These are phyloP conservation scores for Diachasmimorpha longicaudata DNA, from an alignment of 1,140 invertebrate genomes.

Conservation along the genomic window DNA sequence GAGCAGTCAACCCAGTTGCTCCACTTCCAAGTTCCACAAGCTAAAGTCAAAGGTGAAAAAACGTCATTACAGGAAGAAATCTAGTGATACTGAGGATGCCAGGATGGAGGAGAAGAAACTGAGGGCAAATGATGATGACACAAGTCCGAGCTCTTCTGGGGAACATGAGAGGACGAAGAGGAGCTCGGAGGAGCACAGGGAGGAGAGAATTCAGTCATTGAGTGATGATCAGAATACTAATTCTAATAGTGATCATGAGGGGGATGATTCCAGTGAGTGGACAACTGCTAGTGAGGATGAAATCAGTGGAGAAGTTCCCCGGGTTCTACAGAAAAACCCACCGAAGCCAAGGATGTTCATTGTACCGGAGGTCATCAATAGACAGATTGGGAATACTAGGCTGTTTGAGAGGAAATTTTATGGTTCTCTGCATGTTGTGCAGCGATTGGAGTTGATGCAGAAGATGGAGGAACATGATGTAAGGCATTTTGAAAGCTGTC, in stretches of 20 bases:
- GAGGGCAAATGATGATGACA: not conserved
- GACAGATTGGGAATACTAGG: slow-evolving; percentile 68
- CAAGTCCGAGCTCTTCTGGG: not conserved
- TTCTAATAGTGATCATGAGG: not conserved
- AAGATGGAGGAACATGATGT: slow-evolving; percentile 77
- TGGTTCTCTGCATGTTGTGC: slow-evolving; percentile 81
- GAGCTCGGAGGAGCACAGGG: not conserved
- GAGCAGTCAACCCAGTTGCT: not conserved
- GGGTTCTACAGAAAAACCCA: slow-evolving; percentile 66
- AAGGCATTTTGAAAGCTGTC: slow-evolving; percentile 9
- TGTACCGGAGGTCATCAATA: slow-evolving; percentile 66
- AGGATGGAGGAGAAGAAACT: slow-evolving; percentile 1
- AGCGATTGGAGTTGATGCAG: slow-evolving; percentile 80
- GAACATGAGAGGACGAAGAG: not conserved
- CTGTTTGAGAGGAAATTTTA: slow-evolving; percentile 77
- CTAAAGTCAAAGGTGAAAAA: slow-evolving; percentile 11
- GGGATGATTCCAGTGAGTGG: slow-evolving; percentile 46
- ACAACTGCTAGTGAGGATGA: slow-evolving; percentile 49
- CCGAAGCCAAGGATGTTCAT: slow-evolving; percentile 75
- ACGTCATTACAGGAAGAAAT: slow-evolving; percentile 17
- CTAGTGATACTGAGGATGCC: not conserved
- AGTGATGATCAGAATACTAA: not conserved
- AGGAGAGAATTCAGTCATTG: not conserved
- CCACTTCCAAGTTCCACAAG: not conserved
- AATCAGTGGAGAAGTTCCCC: slow-evolving; percentile 56